These are phyloP conservation scores for Drosophila setifemur DNA, from an alignment of 1,140 invertebrate genomes.

Conservation along the genomic window DNA sequence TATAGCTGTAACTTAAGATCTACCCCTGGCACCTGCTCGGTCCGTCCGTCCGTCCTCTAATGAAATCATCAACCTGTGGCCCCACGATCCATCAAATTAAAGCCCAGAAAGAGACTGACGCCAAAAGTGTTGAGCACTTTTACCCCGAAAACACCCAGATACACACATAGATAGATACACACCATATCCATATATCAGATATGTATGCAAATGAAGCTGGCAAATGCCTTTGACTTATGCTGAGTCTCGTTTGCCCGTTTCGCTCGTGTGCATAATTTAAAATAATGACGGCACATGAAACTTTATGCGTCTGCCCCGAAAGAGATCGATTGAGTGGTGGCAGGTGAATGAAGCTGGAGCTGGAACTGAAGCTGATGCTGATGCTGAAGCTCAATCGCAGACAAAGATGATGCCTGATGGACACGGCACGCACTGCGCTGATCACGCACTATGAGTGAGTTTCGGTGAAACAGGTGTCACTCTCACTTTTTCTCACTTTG, in stretches of 20 bases:
- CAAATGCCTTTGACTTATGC: conserved; percentile 66
- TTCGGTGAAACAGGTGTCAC: conserved; percentile 53
- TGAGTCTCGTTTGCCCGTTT: conserved; percentile 34
- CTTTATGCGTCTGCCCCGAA: conserved; percentile 69
- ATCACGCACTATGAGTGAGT: conserved; percentile 1
- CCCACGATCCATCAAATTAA: conserved; percentile 58
- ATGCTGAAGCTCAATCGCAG: too few species aligned
- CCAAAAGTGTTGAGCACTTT: conserved; percentile 64
- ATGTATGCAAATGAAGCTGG: conserved; percentile 67
- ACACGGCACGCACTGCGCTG: conserved; percentile 35
- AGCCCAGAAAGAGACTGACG: conserved; percentile 39
- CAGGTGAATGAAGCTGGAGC: not conserved
- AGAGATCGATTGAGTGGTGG: conserved; percentile 38
- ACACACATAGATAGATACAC: conserved; percentile 15
- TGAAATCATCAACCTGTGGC: conserved; percentile 66
- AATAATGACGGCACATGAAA: conserved; percentile 74
- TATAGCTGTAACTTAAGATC: conserved; percentile 1
- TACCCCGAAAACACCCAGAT: too few species aligned
- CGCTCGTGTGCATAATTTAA: conserved; percentile 79
- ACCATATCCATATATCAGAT: not conserved
- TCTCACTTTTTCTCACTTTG: conserved; percentile 58
- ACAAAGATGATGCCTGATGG: conserved; percentile 54
- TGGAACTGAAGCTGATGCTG: conserved; percentile 3
- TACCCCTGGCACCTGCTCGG: conserved; percentile 3
- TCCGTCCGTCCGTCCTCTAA: conserved; percentile 30